Evolutionary conservation across 2,888 invertebrate species (phyloP).

Genomic region (Unio delphinus): DNA sequence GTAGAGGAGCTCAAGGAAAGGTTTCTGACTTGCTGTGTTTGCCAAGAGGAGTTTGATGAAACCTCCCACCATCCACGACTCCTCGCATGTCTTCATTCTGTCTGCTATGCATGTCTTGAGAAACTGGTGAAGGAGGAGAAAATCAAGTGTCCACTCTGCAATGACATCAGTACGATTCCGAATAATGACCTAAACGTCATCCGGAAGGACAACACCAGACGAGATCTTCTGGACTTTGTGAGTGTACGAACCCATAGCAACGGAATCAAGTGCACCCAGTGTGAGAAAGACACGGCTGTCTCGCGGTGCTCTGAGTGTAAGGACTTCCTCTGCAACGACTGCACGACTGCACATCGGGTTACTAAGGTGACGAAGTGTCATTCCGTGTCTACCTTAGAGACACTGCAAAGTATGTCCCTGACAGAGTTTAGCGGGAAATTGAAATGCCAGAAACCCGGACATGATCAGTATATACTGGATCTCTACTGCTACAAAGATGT

Average conservation of each 20-base stretch:
- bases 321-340: slow-evolving; percentile 17
- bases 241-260: not conserved
- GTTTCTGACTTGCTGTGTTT: not conserved
- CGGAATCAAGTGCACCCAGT: not conserved
- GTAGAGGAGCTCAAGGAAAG: not conserved
- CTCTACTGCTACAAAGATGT: slow-evolving; percentile 9
- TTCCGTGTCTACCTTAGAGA: slow-evolving; percentile 12
- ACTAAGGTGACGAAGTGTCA: slow-evolving; percentile 21
- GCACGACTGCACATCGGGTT: slow-evolving; percentile 12
- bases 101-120: slow-evolving; percentile 1
- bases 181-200: not conserved
- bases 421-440: slow-evolving; percentile 11
- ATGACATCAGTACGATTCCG: not conserved
- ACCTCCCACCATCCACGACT: slow-evolving; percentile 1
- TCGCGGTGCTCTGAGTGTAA: slow-evolving; percentile 19
- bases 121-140: not conserved
- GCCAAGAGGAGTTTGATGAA: slow-evolving; percentile 1
- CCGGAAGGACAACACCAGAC: slow-evolving; percentile 3
- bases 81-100: slow-evolving; percentile 1
- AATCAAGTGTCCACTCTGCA: slow-evolving; percentile 2
- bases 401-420: slow-evolving; percentile 8
- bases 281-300: slow-evolving; percentile 2
- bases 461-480: slow-evolving; percentile 13
- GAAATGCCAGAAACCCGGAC: slow-evolving; percentile 15
- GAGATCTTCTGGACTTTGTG: slow-evolving; percentile 4